Evolutionary conservation across 2,888 invertebrate species (phyloP), one percentile per base, ranked within the genome.

Genomic region (Parnassius orleans): DNA sequence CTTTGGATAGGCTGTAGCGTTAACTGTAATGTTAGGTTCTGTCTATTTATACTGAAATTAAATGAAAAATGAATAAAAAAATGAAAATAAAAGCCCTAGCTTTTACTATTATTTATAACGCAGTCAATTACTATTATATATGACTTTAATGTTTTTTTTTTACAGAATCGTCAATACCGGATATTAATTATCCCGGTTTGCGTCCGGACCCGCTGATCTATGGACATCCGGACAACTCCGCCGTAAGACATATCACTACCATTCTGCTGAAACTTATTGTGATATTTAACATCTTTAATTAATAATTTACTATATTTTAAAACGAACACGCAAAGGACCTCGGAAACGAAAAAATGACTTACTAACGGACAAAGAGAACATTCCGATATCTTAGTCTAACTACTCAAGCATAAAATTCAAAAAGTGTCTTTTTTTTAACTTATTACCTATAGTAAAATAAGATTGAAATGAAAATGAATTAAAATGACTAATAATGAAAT

Each of bases 131-230:
- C 7, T 3, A 24, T 24, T 24, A 24, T 24, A 24, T 24, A 3
- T 24, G 24, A 24, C 7, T 24, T 24, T 19, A 51, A 10, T 2
- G 15, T 11, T 24, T 51, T 63, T 63, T 65, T 51, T 68, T 79
- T 80, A 0, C 93, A 95, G 95, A 95, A 91, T 94, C 93, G 74
- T 92, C 92, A 77, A 92, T 93, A 72, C 95, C 95, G 84, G 94
- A 95, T 90, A 94, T 95, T 94, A 95, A 95, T 76, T 95, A 93
- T 77, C 92, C 93, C 0, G 95, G 95, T 5, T 82, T 95, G 10
- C 86, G 92, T 12, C 92, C 90, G 75, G 93, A 93, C 66, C 93
- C 92, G 9, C 66, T 72, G 2, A 68, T 82, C 3, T 84, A 85
- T 70, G 81, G 85, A 7, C 68, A 69, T 58, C 71, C 53, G 47